Evolutionary conservation across 2,888 invertebrate genomes (phyloP).

Genomic region (Cephus runcator): DNA sequence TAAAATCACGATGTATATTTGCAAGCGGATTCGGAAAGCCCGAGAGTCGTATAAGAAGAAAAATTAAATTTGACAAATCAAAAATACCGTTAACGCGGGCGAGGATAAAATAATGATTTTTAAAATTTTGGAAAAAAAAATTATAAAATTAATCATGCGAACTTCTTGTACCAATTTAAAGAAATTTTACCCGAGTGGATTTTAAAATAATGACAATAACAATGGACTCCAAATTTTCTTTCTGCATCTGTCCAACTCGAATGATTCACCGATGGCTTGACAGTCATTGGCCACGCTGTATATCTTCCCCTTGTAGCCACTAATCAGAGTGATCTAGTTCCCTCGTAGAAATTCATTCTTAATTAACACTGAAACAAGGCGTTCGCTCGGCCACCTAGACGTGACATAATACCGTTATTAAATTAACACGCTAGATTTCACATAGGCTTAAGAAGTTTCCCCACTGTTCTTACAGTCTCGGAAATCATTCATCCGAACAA

Average conservation of each 20-base stretch:
- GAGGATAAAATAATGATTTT: background rate
- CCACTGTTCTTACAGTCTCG: background rate
- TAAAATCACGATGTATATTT: background rate
- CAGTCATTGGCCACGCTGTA: conserved; percentile 38
- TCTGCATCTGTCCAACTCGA: background rate
- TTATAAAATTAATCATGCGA: too few relatives aligned
- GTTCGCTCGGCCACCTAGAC: conserved; percentile 23
- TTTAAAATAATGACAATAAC: too few relatives aligned
- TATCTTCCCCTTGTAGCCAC: conserved; percentile 43
- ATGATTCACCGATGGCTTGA: conserved; percentile 41
- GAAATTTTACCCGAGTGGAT: too few relatives aligned
- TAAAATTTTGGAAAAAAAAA: background rate
- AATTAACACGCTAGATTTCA: conserved; percentile 35
- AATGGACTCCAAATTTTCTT: too few relatives aligned
- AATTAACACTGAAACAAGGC: conserved; percentile 45
- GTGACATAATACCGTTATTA: conserved; percentile 33
- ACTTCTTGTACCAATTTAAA: too few relatives aligned
- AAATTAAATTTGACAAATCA: background rate
- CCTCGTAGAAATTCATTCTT: conserved; percentile 39
- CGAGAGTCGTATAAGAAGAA: background rate
- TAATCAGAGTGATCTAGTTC: conserved; percentile 33
- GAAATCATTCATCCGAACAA: background rate
- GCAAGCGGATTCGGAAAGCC: background rate
- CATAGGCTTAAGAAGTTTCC: conserved; percentile 5
- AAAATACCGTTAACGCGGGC: background rate